A percentile compares a stretch with the other conserved stretches of the same genome.
These are phyloP conservation scores for Tiphia femorata DNA, from an alignment of 2,888 invertebrate genomes.

Conservation along the genomic window DNA sequence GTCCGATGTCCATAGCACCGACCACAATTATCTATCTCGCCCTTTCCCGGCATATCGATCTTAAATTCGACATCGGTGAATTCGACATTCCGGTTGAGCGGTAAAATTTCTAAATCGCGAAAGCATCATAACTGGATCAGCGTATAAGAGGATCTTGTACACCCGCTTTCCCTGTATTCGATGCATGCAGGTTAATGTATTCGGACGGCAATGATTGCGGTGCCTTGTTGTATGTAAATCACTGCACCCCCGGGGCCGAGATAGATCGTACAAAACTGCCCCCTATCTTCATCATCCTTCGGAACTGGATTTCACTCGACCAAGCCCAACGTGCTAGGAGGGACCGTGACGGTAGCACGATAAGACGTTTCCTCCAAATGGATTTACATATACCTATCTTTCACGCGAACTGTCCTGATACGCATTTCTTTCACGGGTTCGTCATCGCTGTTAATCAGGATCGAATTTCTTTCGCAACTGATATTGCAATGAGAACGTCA, in stretches of 20 bases:
- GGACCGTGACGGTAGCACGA: neutral
- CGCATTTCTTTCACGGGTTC: too few relatives aligned
- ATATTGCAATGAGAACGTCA: neutral
- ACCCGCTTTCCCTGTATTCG: constrained; percentile 23
- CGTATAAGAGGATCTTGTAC: too few relatives aligned
- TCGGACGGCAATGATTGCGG: constrained; percentile 55
- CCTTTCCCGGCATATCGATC: constrained; percentile 2
- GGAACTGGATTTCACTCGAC: constrained; percentile 36
- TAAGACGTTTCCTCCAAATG: neutral
- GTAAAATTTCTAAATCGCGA: too few relatives aligned
- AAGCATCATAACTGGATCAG: too few relatives aligned
- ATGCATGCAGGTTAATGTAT: constrained; percentile 53
- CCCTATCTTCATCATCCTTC: constrained; percentile 29
- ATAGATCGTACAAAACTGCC: constrained; percentile 43
- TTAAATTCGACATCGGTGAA: constrained; percentile 1
- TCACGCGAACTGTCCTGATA: too few relatives aligned
- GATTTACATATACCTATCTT: neutral
- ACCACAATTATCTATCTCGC: too few relatives aligned
- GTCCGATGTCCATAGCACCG: too few relatives aligned
- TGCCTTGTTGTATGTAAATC: constrained; percentile 58
- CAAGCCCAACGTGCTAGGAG: constrained; percentile 19
- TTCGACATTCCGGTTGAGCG: too few relatives aligned
- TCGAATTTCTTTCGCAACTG: neutral
- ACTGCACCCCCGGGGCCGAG: constrained; percentile 36
- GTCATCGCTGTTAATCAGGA: too few relatives aligned